phyloP scores from a whole-genome alignment of 2,113 vertebrate genomes.

The Onychostruthus taczanowskii region DNA sequence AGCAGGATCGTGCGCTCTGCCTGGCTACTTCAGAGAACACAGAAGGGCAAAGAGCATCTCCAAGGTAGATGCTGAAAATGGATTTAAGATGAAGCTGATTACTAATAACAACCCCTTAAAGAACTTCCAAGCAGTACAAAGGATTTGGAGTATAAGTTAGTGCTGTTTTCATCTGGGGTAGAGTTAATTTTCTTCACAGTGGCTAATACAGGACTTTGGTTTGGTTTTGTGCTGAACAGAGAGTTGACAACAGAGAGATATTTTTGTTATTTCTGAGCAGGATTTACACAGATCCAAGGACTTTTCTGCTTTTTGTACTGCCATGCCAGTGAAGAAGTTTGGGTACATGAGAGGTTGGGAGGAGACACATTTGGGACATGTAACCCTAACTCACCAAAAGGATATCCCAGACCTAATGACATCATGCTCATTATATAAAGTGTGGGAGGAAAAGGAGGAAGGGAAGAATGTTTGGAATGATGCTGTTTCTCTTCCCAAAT shows the following conservation, averaged over 20 bases:
- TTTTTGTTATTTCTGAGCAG: neutral
- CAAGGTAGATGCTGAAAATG: slow-evolving; percentile 31
- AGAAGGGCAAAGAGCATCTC: slow-evolving; percentile 13
- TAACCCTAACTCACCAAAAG: neutral
- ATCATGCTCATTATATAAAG: neutral
- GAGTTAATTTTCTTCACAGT: neutral
- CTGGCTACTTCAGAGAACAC: slow-evolving; percentile 48
- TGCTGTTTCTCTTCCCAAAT: neutral
- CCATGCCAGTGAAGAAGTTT: neutral
- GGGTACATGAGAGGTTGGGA: neutral
- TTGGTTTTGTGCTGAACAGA: neutral
- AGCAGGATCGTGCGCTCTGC: slow-evolving; percentile 15
- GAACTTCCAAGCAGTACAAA: neutral
- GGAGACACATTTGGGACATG: neutral
- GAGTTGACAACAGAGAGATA: neutral
- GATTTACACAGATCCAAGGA: neutral
- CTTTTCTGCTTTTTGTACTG: neutral
- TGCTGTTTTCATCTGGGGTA: neutral
- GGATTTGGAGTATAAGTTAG: neutral
- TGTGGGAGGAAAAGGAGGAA: neutral
- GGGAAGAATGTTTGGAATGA: neutral
- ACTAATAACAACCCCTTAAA: neutral
- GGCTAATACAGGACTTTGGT: neutral
- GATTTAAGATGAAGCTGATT: neutral
- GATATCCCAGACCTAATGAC: neutral